Percentiles rank a stretch among this genome's conserved stretches.
Evolutionary conservation across 23 tunicate genomes (phyloP).

Genomic region (Aplidium turbinatum): DNA sequence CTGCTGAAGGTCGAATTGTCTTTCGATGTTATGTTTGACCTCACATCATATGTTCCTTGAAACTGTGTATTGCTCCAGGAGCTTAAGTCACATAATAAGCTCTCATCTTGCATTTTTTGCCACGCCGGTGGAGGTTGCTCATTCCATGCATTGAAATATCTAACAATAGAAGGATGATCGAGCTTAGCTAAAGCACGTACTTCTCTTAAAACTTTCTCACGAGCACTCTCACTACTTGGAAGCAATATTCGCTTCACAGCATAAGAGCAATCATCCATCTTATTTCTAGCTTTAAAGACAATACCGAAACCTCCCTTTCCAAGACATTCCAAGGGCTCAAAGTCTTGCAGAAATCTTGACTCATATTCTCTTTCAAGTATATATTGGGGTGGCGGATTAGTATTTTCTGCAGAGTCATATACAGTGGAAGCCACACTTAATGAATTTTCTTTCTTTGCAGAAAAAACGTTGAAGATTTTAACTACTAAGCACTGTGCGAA

Average conservation of each 20-base stretch:
- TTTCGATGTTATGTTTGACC: too few relatives aligned
- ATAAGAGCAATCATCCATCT: conserved; percentile 81
- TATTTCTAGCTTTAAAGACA: conserved; percentile 84
- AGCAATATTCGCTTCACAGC: conserved; percentile 87
- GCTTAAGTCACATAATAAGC: conserved; percentile 29
- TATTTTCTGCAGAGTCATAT: too few relatives aligned
- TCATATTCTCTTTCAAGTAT: conserved; percentile 32
- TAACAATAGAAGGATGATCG: conserved; percentile 78
- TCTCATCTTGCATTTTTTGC: conserved; percentile 68
- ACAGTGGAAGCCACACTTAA: too few relatives aligned
- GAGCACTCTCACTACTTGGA: conserved; percentile 54
- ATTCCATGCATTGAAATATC: conserved; percentile 90
- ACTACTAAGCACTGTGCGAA: too few relatives aligned
- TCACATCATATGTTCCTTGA: too few relatives aligned
- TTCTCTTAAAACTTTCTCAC: conserved; percentile 89
- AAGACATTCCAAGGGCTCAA: conserved; percentile 72
- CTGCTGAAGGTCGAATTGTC: too few relatives aligned
- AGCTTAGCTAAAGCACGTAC: conserved; percentile 82
- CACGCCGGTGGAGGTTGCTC: conserved; percentile 91
- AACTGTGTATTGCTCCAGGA: conserved; percentile 19
- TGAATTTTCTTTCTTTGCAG: too few relatives aligned
- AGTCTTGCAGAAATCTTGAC: conserved; percentile 87
- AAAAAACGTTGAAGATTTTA: too few relatives aligned
- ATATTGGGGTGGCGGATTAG: too few relatives aligned
- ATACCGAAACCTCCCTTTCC: conserved; percentile 97